Evolutionary conservation across 2,888 invertebrate species (phyloP).

Genomic region (Pristionchus mayeri): DNA sequence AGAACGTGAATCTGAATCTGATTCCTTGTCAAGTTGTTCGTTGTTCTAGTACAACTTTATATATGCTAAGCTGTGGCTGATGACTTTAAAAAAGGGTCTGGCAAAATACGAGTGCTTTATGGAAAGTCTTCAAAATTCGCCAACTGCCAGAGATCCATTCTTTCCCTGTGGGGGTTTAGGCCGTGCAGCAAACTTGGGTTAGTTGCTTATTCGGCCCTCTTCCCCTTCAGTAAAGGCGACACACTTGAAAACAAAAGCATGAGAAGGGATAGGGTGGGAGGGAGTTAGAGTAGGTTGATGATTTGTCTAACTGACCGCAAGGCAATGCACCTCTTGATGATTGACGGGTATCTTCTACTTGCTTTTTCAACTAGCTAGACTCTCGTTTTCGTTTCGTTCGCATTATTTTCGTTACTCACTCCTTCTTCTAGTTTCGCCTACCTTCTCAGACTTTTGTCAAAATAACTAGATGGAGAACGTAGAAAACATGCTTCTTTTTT

Average conservation of each 20-base stretch:
- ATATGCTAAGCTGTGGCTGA: too few relatives aligned
- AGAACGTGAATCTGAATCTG: too few relatives aligned
- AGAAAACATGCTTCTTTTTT: too few relatives aligned
- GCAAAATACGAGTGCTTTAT: too few relatives aligned
- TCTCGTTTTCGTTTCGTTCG: too few relatives aligned
- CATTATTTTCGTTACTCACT: too few relatives aligned
- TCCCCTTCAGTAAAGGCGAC: neutral
- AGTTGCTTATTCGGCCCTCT: neutral
- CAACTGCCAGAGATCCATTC: neutral
- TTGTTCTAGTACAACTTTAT: too few relatives aligned
- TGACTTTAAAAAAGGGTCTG: too few relatives aligned
- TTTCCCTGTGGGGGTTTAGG: neutral
- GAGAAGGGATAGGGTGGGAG: neutral
- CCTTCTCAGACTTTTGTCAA: too few relatives aligned
- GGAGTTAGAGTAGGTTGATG: neutral
- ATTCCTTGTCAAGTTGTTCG: too few relatives aligned
- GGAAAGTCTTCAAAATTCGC: neutral
- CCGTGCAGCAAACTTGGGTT: neutral
- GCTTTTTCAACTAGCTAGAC: neutral
- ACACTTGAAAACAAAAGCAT: conserved; percentile 42
- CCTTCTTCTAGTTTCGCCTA: too few relatives aligned
- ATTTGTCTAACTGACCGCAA: conserved; percentile 18
- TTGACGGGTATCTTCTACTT: neutral
- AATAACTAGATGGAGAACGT: too few relatives aligned
- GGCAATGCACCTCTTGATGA: neutral